Base-by-base conservation (phyloP, 2,888 invertebrate genomes). In the Cremastinae sp. region DNA sequence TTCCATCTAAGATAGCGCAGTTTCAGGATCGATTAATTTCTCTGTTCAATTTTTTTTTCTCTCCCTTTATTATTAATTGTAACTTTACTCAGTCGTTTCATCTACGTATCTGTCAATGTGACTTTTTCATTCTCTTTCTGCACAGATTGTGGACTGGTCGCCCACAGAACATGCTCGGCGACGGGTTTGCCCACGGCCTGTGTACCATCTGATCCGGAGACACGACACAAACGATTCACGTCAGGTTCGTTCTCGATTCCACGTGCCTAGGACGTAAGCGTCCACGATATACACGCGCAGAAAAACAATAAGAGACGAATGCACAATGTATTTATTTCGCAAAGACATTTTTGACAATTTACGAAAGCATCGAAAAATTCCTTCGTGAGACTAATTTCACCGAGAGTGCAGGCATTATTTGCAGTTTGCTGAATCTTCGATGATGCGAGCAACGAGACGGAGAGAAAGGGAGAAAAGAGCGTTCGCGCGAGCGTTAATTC, bases 101-200 rank as follows among this genome's bases (percentile, higher is more conserved):
- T 59, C 58, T 61, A 39, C 62, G 41, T 58, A 2, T 56, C 14
- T 49, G 12, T 49, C 2, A 62, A 20, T 61, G 5, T 51, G 45
- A 73, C 58, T 69, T 39, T 61, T 47, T 66, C 65, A 35, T 59
- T 41, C 41, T 71, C 65, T 64, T 73, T 66, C 75, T 66, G 82
- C 83, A 81, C 88, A 93, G 93, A 92, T 85, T 95, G 95, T 89
- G 94, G 94, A 70, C 90, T 94, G 82, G 92, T 94, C 76, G 93
- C 93, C 80, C 95, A 95, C 89, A 91, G 93, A 78, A 93, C 93
- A 78, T 95, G 95, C 88, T 92, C 93, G 55, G 92, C 93, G 47
- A 92, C 92, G 72, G 93, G 93, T 75, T 89, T 94, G 79, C 92
- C 93, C 55, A 81, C 84, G 64, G 88, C 91, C 72, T 94, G 93